Evolutionary conservation across 2,888 invertebrate species (phyloP).

Genomic region (Coremacera marginata): DNA sequence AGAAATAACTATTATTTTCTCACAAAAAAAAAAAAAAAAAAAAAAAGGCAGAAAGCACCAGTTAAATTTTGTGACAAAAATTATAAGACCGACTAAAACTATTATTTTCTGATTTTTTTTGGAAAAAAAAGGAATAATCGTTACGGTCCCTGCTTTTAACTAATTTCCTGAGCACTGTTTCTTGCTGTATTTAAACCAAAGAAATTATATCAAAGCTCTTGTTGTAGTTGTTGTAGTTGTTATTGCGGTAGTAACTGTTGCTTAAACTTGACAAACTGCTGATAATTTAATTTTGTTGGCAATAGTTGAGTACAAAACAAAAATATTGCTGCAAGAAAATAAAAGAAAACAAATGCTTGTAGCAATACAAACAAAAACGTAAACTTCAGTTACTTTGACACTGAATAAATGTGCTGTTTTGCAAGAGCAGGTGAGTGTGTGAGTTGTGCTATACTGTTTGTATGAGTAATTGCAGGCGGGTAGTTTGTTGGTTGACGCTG

Average conservation of each 20-base stretch:
- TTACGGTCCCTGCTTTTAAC: too few species aligned
- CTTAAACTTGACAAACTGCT: constrained; percentile 61
- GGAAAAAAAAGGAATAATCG: too few species aligned
- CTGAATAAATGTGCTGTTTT: not conserved
- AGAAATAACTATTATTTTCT: too few species aligned
- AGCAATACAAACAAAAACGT: constrained; percentile 31
- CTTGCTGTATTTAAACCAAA: constrained; percentile 52
- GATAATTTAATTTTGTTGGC: constrained; percentile 64
- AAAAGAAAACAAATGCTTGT: not conserved
- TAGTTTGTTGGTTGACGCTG: too few species aligned
- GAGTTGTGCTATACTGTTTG: not conserved
- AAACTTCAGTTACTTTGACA: constrained; percentile 26
- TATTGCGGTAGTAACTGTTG: too few species aligned
- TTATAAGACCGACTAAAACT: too few species aligned
- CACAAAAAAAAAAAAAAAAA: too few species aligned
- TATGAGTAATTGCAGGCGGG: not conserved
- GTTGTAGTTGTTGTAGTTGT: constrained; percentile 43
- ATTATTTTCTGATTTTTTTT: too few species aligned
- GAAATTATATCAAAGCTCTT: constrained; percentile 56
- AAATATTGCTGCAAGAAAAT: too few species aligned
- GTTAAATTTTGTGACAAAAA: too few species aligned
- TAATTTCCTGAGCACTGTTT: not conserved
- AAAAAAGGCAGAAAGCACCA: too few species aligned
- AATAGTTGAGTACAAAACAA: constrained; percentile 54
- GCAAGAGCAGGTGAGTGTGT: not conserved